Evolutionary conservation across 1,140 invertebrate genomes (phyloP), one percentile per base, ranked within the genome.

Genomic region (Sitophilus oryzae): DNA sequence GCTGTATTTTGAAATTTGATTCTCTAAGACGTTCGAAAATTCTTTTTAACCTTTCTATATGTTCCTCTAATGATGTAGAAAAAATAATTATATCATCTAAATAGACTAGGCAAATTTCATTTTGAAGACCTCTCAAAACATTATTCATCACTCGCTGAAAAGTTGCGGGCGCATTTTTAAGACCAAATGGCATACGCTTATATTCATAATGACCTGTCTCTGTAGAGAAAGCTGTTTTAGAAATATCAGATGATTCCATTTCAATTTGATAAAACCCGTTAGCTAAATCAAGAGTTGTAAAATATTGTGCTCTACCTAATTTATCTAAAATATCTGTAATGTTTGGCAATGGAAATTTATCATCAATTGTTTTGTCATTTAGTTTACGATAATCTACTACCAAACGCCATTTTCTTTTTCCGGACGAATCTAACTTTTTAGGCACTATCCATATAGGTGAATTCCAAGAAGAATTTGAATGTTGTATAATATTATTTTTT

Each of bases 271-370:
- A n/a, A n/a, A n/a, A n/a, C n/a, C n/a, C n/a, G n/a, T n/a, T n/a
- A n/a, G n/a, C n/a, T n/a, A n/a, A n/a, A n/a, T n/a, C n/a, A n/a
- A n/a, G n/a, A n/a, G n/a, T n/a, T n/a, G n/a, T n/a, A n/a, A n/a
- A n/a, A n/a, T n/a, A n/a, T n/a, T n/a, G n/a, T n/a, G n/a, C n/a
- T n/a, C n/a, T n/a, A n/a, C n/a, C n/a, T n/a, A n/a, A n/a, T n/a
- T n/a, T n/a, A n/a, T n/a, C n/a, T n/a, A n/a, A n/a, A n/a, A n/a
- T n/a, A n/a, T n/a, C n/a, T n/a, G n/a, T n/a, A n/a, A n/a, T n/a
- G n/a, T n/a, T n/a, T n/a, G n/a, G n/a, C n/a, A n/a, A 64, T 71
- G 73, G 54, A 48, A 55, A 1, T 45, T 35, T 9, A 15, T 21
- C 2, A 47, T 41, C 4, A 56, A 23, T 14, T 56, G 38, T 30